Evolutionary conservation across 2,113 vertebrate genomes (phyloP), one percentile per base, ranked within the genome.

Genomic region (Ciconia stormi): DNA sequence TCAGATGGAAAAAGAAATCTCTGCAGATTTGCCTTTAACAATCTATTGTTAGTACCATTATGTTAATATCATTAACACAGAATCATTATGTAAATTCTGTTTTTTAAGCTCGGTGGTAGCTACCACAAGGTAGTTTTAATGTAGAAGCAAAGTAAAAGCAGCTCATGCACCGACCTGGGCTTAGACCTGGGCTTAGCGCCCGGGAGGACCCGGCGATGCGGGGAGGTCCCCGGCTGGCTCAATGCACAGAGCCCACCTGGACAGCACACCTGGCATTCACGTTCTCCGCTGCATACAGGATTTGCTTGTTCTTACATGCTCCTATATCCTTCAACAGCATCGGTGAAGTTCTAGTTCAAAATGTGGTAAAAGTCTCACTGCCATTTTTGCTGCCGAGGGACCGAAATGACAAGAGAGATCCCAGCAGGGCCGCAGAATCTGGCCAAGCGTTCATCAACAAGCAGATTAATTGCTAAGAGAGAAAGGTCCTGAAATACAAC

Each of bases 401-500:
- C 36, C 8, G 3, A 72, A 71, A 50, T 17, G 85, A 69, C 53
- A 78, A 40, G 88, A n/a, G 27, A 55, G 78, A 84, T 58, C 73
- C 49, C 2, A 0, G 44, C 44, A 67, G 46, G 27, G 36, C 42
- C 30, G 40, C 49, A 26, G 67, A 67, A 82, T 50, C 61, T 29
- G 77, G 84, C 15, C 6, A 4, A 82, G 77, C 16, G 14, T 55
- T 95, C 77, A 90, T 81, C 74, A 95, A 52, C 32, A 32, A 42
- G 85, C 56, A 82, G 70, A 94, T 93, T 88, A 95, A 96, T 80
- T 95, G 74, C 70, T 5, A 26, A 52, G 55, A 65, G 78, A 93
- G 92, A 87, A 88, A 94, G 95, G 92, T 95, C 91, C 62, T 65
- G 84, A 74, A 76, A 63, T 56, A 79, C 81, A 87, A 55, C 18